These are phyloP conservation scores for Halichondria panicea DNA, from an alignment of 37 sponge, comb jelly and placozoan genomes.

Conservation along the genomic window DNA sequence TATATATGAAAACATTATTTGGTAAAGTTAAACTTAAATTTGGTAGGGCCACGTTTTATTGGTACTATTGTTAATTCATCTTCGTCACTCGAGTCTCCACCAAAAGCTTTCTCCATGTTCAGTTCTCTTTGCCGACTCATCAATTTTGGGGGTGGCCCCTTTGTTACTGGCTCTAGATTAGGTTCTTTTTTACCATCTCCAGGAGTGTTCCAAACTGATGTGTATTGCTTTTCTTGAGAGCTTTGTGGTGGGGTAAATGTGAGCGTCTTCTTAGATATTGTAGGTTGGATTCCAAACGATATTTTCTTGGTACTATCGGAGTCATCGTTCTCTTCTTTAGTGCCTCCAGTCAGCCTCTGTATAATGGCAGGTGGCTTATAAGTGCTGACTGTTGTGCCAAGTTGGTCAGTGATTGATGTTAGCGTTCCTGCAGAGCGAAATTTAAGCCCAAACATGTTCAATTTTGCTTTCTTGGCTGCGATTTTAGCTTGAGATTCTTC, in stretches of 20 bases:
- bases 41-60: neutral
- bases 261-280: neutral
- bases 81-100: constrained; percentile 23
- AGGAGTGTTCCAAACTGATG: neutral
- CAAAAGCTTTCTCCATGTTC: constrained; percentile 10
- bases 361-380: neutral
- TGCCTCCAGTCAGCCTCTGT: constrained; percentile 2
- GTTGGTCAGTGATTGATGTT: constrained; percentile 23
- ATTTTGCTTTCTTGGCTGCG: constrained; percentile 33
- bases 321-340: neutral
- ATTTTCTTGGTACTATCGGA: neutral
- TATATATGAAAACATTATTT: neutral
- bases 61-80: neutral
- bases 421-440: constrained; percentile 65
- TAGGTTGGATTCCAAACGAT: neutral
- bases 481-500: constrained; percentile 13
- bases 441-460: constrained; percentile 56
- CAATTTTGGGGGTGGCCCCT: constrained; percentile 22
- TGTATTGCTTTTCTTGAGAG: neutral
- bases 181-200: neutral
- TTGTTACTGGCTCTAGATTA: neutral
- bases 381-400: neutral
- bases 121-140: constrained; percentile 49
- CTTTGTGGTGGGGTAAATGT: neutral
- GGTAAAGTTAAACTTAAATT: constrained; percentile 1